These are phyloP conservation scores for Hycleus cichorii DNA, from an alignment of 1,140 invertebrate species.

Conservation along the genomic window DNA sequence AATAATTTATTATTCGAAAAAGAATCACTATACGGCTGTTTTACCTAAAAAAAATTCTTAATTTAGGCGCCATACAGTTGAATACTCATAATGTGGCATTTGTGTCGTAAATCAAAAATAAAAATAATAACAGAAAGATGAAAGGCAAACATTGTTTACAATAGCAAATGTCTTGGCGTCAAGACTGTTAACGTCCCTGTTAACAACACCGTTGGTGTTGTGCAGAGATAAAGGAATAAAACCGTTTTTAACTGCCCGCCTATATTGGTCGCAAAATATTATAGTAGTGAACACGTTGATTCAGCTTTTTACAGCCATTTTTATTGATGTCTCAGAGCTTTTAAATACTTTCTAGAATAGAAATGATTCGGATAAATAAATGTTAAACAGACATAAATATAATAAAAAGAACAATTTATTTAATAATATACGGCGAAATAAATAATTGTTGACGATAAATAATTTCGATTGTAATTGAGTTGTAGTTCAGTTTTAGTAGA, in stretches of 20 bases:
- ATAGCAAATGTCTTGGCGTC: slow-evolving; percentile 6
- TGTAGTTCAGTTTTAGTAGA: slow-evolving; percentile 12
- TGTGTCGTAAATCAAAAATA: no score
- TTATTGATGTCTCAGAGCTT: background rate
- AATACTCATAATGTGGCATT: no score
- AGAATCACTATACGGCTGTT: background rate
- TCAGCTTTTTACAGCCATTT: slow-evolving; percentile 23
- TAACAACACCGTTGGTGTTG: slow-evolving; percentile 11
- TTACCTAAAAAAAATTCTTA: background rate
- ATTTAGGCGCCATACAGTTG: slow-evolving; percentile 7
- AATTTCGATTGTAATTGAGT: slow-evolving; percentile 23
- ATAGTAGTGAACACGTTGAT: slow-evolving; percentile 11
- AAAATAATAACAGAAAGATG: slow-evolving; percentile 8
- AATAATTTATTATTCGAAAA: slow-evolving; percentile 36
- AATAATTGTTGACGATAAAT: slow-evolving; percentile 6
- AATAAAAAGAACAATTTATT: no score
- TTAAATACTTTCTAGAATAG: no score
- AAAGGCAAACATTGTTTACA: slow-evolving; percentile 15
- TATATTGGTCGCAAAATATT: slow-evolving; percentile 28
- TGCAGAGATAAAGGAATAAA: slow-evolving; percentile 11
- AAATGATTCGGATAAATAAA: no score
- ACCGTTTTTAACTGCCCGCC: slow-evolving; percentile 19
- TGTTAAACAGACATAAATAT: no score
- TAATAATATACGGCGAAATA: no score
- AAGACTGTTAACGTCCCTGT: slow-evolving; percentile 12